These are phyloP conservation scores for Eristalis intricaria DNA, from an alignment of 2,888 invertebrate species.

Conservation along the genomic window DNA sequence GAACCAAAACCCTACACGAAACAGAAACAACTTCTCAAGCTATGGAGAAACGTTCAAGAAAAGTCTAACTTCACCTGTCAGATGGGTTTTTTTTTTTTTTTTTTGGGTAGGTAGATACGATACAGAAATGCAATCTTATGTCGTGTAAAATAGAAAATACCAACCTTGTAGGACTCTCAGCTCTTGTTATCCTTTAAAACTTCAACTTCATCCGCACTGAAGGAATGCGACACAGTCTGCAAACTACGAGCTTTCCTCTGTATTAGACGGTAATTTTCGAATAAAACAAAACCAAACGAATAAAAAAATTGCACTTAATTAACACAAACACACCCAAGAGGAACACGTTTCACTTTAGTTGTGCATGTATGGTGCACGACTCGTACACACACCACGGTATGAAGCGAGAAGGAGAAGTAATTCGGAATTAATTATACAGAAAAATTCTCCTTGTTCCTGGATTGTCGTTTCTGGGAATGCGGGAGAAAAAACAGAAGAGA, in stretches of 20 bases:
- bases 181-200: constrained; percentile 51
- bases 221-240: constrained; percentile 66
- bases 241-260: constrained; percentile 60
- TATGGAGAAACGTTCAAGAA: neutral
- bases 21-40: neutral
- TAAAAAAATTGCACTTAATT: constrained; percentile 70
- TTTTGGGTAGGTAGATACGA: neutral
- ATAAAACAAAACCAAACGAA: constrained; percentile 31
- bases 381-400: constrained; percentile 57
- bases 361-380: constrained; percentile 54
- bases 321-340: constrained; percentile 70
- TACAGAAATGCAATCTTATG: neutral
- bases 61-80: constrained; percentile 28
- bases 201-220: constrained; percentile 13
- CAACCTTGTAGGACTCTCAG: constrained; percentile 32
- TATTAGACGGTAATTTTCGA: constrained; percentile 55
- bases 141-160: constrained; percentile 1
- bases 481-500: constrained; percentile 23
- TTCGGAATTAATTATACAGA: constrained; percentile 72
- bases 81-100: neutral
- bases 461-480: constrained; percentile 45
- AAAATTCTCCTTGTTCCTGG: constrained; percentile 60
- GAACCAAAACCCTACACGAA: neutral
- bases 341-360: constrained; percentile 65
- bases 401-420: constrained; percentile 58